These are phyloP conservation scores for Noctua fimbriata DNA, from an alignment of 2,888 invertebrate genomes.

Conservation along the genomic window DNA sequence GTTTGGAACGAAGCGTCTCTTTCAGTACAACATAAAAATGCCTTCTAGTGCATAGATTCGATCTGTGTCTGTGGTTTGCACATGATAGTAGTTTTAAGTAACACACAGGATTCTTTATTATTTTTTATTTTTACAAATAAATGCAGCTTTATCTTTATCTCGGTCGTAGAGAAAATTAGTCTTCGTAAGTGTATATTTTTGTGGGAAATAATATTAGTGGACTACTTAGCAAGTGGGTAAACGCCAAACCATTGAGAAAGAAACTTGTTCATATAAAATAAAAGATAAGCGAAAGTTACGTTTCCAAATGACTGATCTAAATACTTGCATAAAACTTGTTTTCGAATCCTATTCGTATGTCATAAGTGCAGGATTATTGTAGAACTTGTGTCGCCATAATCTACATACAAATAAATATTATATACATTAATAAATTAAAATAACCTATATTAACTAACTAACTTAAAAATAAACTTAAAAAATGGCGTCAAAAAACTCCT, in stretches of 20 bases:
- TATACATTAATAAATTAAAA: too few species aligned
- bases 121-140: not conserved
- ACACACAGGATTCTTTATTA: not conserved
- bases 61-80: not conserved
- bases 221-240: not conserved
- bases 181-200: not conserved
- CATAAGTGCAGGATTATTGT: not conserved
- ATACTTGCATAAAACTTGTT: constrained; percentile 7
- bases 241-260: not conserved
- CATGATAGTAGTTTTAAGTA: not conserved
- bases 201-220: not conserved
- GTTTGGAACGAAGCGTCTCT: constrained; percentile 38
- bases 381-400: not conserved
- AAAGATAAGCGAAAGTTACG: constrained; percentile 7
- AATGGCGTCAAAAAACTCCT: too few species aligned
- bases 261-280: not conserved
- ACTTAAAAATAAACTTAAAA: too few species aligned
- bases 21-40: constrained; percentile 10
- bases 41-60: not conserved
- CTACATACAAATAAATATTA: too few species aligned
- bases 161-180: not conserved
- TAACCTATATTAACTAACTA: too few species aligned
- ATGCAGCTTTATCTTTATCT: too few species aligned
- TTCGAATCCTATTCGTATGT: not conserved
- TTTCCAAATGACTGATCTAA: not conserved